Evolutionary conservation across 2,797 vertebrate species (phyloP).

Genomic region (Molossus alvarezi): DNA sequence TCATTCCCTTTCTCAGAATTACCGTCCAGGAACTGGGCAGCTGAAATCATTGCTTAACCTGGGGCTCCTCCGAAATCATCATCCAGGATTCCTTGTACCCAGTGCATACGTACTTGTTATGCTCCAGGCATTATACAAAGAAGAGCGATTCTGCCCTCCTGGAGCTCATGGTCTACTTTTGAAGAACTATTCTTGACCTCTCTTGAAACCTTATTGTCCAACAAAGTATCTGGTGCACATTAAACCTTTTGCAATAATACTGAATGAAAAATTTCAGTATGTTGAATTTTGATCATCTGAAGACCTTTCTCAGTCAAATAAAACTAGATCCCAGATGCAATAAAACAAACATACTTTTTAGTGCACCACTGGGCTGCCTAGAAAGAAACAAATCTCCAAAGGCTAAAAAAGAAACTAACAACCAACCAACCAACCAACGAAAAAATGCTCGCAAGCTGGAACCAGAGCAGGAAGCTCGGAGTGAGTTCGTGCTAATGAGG

Average conservation of each 20-base stretch:
- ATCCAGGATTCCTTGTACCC: not conserved
- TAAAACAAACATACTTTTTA: not conserved
- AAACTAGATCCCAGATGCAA: not conserved
- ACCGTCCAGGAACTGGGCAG: not conserved
- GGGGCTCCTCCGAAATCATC: not conserved
- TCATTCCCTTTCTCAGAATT: not conserved
- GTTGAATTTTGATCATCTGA: not conserved
- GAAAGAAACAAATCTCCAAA: not conserved
- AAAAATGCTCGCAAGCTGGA: not conserved
- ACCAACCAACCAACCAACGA: not conserved
- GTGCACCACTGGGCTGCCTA: not conserved
- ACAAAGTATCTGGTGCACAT: not conserved
- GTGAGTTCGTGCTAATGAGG: not conserved
- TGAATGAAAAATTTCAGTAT: not conserved
- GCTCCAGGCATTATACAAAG: not conserved
- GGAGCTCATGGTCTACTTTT: not conserved
- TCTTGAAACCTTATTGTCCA: not conserved
- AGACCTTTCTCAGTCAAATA: not conserved
- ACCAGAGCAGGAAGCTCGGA: not conserved
- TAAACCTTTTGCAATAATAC: not conserved
- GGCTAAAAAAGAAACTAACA: not conserved
- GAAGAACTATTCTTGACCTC: not conserved
- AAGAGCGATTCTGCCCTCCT: not conserved
- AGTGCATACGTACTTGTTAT: not conserved
- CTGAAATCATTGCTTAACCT: not conserved